Evolutionary conservation across 2,888 invertebrate species (phyloP).

Genomic region (Brassicogethes aeneus): DNA sequence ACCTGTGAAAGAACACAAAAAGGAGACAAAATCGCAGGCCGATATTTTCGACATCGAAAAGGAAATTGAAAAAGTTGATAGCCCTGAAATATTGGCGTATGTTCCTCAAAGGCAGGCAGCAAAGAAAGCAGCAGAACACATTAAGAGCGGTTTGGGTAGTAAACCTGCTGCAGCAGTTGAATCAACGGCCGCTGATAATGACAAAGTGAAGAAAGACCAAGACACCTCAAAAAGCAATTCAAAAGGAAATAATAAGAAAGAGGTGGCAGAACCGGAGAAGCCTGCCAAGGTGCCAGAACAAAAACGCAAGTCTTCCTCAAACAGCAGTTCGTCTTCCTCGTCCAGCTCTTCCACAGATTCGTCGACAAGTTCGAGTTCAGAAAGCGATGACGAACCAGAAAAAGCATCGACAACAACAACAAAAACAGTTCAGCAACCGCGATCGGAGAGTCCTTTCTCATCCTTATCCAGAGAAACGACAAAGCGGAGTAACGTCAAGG

Average conservation of each 20-base stretch:
- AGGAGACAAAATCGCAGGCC: slow-evolving; percentile 21
- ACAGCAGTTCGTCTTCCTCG: slow-evolving; percentile 47
- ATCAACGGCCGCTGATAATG: slow-evolving; percentile 29
- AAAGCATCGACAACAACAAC: slow-evolving; percentile 8
- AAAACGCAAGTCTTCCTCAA: slow-evolving; percentile 46
- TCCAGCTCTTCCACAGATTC: slow-evolving; percentile 42
- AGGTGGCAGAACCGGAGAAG: slow-evolving; percentile 27
- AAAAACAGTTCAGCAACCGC: no score
- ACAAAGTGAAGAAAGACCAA: slow-evolving; percentile 26
- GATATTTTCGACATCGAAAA: slow-evolving; percentile 53
- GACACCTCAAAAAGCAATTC: slow-evolving; percentile 18
- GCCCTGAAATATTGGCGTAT: slow-evolving; percentile 61
- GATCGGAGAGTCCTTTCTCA: slow-evolving; percentile 35
- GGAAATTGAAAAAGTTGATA: slow-evolving; percentile 51
- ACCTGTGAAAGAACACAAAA: slow-evolving; percentile 18
- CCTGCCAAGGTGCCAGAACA: slow-evolving; percentile 32
- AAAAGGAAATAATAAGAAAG: slow-evolving; percentile 23
- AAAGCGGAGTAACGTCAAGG: slow-evolving; percentile 45
- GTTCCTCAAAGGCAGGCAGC: slow-evolving; percentile 87
- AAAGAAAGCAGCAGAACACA: slow-evolving; percentile 84
- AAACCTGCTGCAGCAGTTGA: slow-evolving; percentile 29
- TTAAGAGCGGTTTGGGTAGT: slow-evolving; percentile 68
- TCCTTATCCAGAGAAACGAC: slow-evolving; percentile 28
- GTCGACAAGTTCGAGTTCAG: slow-evolving; percentile 47
- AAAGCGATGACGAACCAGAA: slow-evolving; percentile 46